Percentiles rank a stretch among this genome's conserved stretches.
Evolutionary conservation across 2,888 invertebrate genomes (phyloP).

Genomic region (Netelia melanura): DNA sequence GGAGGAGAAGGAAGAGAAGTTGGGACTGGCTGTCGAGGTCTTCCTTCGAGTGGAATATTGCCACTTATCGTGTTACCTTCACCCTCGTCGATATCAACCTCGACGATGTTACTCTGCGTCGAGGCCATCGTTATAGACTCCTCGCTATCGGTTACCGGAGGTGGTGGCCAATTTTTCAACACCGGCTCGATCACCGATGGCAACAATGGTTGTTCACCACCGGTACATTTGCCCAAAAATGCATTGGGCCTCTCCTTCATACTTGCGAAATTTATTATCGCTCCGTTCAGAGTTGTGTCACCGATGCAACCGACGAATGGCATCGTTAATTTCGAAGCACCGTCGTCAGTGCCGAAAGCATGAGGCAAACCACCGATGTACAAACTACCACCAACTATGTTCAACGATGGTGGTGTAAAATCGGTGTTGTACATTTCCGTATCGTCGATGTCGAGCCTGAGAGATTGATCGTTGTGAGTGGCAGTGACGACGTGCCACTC

Average conservation of each 20-base stretch:
- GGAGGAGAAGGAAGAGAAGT: slow-evolving; percentile 3
- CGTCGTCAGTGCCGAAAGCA: slow-evolving; percentile 86
- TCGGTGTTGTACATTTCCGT: slow-evolving; percentile 89
- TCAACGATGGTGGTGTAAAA: slow-evolving; percentile 87
- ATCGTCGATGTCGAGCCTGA: slow-evolving; percentile 95
- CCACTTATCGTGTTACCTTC: slow-evolving; percentile 18
- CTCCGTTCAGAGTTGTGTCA: slow-evolving; percentile 95
- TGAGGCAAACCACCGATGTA: slow-evolving; percentile 95
- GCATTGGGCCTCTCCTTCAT: slow-evolving; percentile 87
- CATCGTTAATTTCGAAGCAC: slow-evolving; percentile 84
- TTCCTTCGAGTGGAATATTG: slow-evolving; percentile 60
- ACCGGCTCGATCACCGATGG: slow-evolving; percentile 68
- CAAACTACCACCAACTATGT: slow-evolving; percentile 89
- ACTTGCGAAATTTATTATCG: slow-evolving; percentile 91
- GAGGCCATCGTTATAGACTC: slow-evolving; percentile 48
- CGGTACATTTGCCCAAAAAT: slow-evolving; percentile 87
- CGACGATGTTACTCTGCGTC: slow-evolving; percentile 59
- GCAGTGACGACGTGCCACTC: slow-evolving; percentile 98
- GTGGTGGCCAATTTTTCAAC: slow-evolving; percentile 68
- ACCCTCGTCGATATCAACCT: slow-evolving; percentile 59
- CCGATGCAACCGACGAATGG: slow-evolving; percentile 96
- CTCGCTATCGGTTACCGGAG: slow-evolving; percentile 56
- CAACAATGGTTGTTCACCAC: slow-evolving; percentile 78
- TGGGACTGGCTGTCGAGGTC: slow-evolving; percentile 32
- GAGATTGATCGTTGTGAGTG: slow-evolving; percentile 89